Evolutionary conservation across 1,140 invertebrate species (phyloP), one percentile per base, ranked within the genome.

Genomic region (Rhagoletis pomonella): DNA sequence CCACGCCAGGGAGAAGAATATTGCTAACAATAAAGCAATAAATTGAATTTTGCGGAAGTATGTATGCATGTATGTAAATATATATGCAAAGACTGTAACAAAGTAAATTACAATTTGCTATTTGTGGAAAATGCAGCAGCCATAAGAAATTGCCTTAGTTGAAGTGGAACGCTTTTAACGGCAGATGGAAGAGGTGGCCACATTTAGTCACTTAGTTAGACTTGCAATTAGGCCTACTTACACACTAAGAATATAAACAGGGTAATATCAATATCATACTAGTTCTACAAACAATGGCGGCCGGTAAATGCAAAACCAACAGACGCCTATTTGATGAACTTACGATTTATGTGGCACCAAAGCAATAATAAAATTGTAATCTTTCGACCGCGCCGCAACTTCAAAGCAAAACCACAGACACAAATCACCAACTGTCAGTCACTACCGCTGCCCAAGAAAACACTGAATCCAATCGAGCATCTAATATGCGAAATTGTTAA

Each of bases 101-200:
- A 69, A 47, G 44, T 67, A 29, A 67, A 67, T 73, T 44, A 29
- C 64, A 67, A 67, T 14, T 67, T 19, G 67, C 67, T 44, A n/a
- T 47, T 47, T 73, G 67, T 47, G 44, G 67, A n/a, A 81, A 55
- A 81, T 58, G 47, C 73, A 10, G 44, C 44, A 58, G 73, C 73
- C 44, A 50, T 81, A n/a, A 81, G 47, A 81, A 81, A 81, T 81
- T 81, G 47, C 73, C 50, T 81, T 81, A 81, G n/a, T n/a, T 55
- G n/a, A 81, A 81, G 73, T 81, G 73, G n/a, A 55, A 55, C 17
- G 17, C 44, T 81, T 81, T 81, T 81, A 81, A 17, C 6, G 73
- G 47, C 47, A 55, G 9, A 10, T 55, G 73, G 47, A 58, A 55
- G 50, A 7, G 50, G 60, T 14, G 17, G 4, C 29, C 29, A 29